Percentiles rank a stretch among this genome's conserved stretches.
Conservation (phyloP, 2,113 vertebrate genomes). For the Alexandromys fortis region DNA sequence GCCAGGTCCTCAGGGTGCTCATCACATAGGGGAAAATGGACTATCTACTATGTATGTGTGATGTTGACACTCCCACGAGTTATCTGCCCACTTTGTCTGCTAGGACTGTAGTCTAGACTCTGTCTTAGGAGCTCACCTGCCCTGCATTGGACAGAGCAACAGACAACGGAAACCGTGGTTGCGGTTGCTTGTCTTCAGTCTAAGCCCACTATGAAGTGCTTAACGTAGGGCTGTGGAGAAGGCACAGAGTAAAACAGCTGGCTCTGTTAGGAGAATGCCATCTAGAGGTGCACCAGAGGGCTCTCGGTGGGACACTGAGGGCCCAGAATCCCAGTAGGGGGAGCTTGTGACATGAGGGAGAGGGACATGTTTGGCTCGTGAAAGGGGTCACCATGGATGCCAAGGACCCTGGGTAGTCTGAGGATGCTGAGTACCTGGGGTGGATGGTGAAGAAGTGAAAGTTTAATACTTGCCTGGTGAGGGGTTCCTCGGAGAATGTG, state of each 20-base stretch:
- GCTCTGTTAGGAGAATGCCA: not conserved
- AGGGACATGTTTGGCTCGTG: not conserved
- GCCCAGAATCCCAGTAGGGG: not conserved
- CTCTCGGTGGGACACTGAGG: not conserved
- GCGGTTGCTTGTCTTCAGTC: not conserved
- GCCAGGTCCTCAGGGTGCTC: not conserved
- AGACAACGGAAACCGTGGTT: not conserved
- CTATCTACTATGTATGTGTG: not conserved
- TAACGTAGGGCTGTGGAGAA: not conserved
- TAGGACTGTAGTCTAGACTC: not conserved
- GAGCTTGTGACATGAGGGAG: not conserved
- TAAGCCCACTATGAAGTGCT: not conserved
- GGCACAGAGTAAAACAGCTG: fast-evolving
- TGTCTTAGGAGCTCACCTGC: not conserved
- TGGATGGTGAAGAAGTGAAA: not conserved
- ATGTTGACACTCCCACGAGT: not conserved
- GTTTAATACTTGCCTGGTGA: not conserved
- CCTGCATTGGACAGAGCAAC: not conserved
- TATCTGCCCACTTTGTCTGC: not conserved
- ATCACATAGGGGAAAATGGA: not conserved
- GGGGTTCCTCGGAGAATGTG: not conserved
- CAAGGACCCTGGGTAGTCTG: not conserved
- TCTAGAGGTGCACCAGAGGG: not conserved
- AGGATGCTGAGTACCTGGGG: not conserved
- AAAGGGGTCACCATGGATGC: not conserved